Base-by-base conservation (phyloP, 2,113 vertebrate genomes). In the Cromileptes altivelis region DNA sequence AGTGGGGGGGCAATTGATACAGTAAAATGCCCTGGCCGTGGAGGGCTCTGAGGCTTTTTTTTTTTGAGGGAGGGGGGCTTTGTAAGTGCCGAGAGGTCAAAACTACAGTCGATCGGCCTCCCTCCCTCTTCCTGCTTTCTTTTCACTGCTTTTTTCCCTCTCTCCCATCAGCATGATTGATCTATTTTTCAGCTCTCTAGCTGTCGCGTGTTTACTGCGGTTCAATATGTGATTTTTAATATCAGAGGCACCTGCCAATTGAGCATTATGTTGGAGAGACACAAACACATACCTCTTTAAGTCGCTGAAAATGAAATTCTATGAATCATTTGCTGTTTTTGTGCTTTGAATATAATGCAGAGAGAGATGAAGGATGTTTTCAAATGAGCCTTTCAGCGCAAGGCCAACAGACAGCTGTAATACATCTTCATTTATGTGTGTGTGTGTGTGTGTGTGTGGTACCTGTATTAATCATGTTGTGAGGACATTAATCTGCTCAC, bases 41-140 rank as follows among this genome's bases (percentile, higher is more conserved):
- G 78, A 82, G 72, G 76, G 62, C 53, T 84, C 15, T 0, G 78
- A 55, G 55, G 47, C 10, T 53, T 70, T 27, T 72, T 68, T 65
- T 79, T 3, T 6, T 23, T 9, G 2, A n/a, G 30, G 75, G 40
- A 37, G 81, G 80, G 19, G 75, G 64, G 57, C 63, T 82, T 85
- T 88, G 81, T 93, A 67, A 77, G 65, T 9, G 33, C 60, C 0
- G 58, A 87, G 89, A 91, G 91, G 89, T 91, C 88, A 91, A 63
- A 85, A 58, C 87, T 65, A 10, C 84, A 88, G 87, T 93, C 87
- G 76, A 91, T 90, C 11, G 53, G 47, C 81, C 82, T 78, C 84
- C 82, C 79, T 85, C 79, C 80, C 45, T 70, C 57, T 40, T 19
- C 70, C 57, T 79, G 17, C n/a, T 83, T 83, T 73, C 81, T 85